phyloP scores from a whole-genome alignment of 2,797 vertebrate genomes.

The Platyrinchus mystaceus region DNA sequence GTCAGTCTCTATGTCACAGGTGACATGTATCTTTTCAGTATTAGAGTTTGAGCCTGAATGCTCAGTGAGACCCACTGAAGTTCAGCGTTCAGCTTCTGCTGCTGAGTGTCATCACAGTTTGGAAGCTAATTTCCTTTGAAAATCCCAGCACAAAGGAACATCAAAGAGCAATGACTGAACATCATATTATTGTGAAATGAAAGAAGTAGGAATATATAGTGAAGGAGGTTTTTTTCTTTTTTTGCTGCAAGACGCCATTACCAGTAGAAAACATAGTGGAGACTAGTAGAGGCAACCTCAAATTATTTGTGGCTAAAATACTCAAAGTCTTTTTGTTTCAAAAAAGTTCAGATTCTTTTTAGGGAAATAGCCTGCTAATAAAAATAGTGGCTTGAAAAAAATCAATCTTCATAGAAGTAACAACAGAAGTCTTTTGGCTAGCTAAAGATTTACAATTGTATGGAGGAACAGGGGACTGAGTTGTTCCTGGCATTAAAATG shows the following conservation, averaged over 20 bases:
- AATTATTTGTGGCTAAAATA: neutral
- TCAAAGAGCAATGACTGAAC: slow-evolving; percentile 27
- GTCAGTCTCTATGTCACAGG: neutral
- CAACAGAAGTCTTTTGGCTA: neutral
- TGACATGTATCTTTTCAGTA: neutral
- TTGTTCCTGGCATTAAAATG: neutral
- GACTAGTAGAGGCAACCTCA: neutral
- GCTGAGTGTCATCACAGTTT: neutral
- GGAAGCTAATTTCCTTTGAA: slow-evolving; percentile 51
- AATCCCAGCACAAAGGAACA: slow-evolving; percentile 16
- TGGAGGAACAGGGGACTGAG: neutral
- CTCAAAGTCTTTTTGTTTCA: neutral
- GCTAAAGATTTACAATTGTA: neutral
- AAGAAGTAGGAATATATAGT: neutral
- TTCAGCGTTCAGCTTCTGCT: neutral
- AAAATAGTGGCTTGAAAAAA: neutral
- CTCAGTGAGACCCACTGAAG: neutral
- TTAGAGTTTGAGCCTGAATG: neutral
- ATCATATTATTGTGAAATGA: slow-evolving; percentile 22
- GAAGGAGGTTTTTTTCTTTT: neutral
- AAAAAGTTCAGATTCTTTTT: neutral
- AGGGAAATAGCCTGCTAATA: neutral
- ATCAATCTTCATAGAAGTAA: neutral
- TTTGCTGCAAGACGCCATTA: neutral
- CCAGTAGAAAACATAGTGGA: neutral